Evolutionary conservation across 2,797 vertebrate genomes (phyloP).

Genomic region (Petrocephalus schoutedeni): DNA sequence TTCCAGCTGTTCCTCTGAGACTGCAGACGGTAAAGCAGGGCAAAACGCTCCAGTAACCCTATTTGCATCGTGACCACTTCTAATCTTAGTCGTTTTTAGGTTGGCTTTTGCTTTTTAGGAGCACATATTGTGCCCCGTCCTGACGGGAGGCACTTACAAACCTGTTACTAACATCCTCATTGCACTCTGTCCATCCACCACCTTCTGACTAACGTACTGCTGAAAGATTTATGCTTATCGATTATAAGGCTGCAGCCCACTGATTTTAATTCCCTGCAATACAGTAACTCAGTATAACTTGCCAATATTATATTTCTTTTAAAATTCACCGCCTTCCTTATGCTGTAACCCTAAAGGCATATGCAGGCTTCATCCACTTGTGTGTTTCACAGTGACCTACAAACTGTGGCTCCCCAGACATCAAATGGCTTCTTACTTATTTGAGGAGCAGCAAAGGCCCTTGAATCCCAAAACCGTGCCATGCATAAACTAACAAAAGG

Average conservation of each 20-base stretch:
- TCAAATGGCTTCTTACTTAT: not conserved
- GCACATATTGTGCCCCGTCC: not conserved
- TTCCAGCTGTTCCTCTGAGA: slow-evolving; percentile 8
- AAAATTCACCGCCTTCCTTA: not conserved
- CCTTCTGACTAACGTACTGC: not conserved
- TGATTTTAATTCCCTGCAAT: not conserved
- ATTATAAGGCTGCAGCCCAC: not conserved
- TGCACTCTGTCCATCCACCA: not conserved
- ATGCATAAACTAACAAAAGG: not conserved
- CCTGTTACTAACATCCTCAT: not conserved
- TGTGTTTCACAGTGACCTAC: not conserved
- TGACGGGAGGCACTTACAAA: not conserved
- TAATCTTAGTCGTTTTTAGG: not conserved
- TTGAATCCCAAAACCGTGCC: not conserved
- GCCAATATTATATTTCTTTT: not conserved
- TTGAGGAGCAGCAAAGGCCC: not conserved
- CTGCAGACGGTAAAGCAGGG: not conserved
- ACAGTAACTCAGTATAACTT: not conserved
- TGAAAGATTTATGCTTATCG: not conserved
- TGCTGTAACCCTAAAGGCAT: not conserved
- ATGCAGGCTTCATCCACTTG: not conserved
- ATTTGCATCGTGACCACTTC: not conserved
- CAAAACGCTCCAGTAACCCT: not conserved
- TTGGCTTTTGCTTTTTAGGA: not conserved
- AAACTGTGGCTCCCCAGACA: not conserved